Base-by-base conservation (phyloP, 2,113 vertebrate genomes). In the Cynopterus brachyotis region DNA sequence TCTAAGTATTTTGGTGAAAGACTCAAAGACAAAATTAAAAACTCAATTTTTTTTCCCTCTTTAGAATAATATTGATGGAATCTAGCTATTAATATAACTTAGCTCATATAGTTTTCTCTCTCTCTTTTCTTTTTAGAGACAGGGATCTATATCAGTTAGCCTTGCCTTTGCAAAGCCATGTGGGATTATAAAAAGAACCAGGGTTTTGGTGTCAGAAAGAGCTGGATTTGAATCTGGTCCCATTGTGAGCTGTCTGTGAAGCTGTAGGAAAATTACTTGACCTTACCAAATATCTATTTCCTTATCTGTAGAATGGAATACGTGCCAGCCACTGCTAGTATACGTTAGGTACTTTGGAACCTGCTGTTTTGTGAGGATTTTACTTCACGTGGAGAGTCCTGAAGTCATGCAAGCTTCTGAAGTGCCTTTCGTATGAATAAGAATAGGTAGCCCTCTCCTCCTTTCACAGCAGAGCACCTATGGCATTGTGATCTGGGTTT, bases 21-120 rank as follows among this genome's bases (percentile, higher is more conserved):
- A 6, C n/a, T 92, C 45, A 19, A 70, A 85, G 59, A 37, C 73
- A 16, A 73, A 67, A 57, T 78, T 66, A 78, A 85, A 78, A 84
- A 1, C 13, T 55, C 81, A 45, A 26, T 5, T 35, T 87, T 79
- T 92, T 78, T 62, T 11, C 10, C 9, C 13, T 75, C 16, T 83
- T 72, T 90, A 24, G 22, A 9, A 28, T 72, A 66, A 9, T 70
- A 57, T 50, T 81, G 59, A 57, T 84, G 37, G 50, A 45, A 59
- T 91, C 40, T 59, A 60, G 45, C 19, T 84, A 24, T 94, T 62
- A 80, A 89, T 42, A 59, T 70, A 40, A 37, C 15, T 84, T 55
- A 72, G 47, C 37, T 89, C 42, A 55, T 75, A 11, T 66, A 3
- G 5, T 93, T 79, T 96, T 82, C 37, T 12, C 60, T 12, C 11